Percentiles rank a stretch among this genome's conserved stretches.
These are phyloP conservation scores for Ectemnius cavifrons DNA, from an alignment of 2,888 invertebrate species.

Conservation along the genomic window DNA sequence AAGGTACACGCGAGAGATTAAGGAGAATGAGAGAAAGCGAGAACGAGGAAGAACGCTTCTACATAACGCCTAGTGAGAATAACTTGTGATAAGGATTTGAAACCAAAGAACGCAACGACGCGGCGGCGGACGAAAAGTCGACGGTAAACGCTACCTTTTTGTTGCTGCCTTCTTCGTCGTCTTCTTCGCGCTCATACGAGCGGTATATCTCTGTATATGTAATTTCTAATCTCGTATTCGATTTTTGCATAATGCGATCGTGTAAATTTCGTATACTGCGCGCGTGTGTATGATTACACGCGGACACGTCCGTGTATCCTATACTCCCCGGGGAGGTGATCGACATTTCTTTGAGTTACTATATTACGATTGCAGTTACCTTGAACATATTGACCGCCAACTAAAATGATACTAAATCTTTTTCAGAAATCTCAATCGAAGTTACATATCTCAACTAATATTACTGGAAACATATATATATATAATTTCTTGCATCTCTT, in stretches of 20 bases:
- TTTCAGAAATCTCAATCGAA: too few relatives aligned
- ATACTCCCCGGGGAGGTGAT: neutral
- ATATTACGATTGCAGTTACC: too few relatives aligned
- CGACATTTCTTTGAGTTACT: too few relatives aligned
- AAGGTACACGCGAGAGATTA: neutral
- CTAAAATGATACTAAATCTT: too few relatives aligned
- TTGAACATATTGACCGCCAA: too few relatives aligned
- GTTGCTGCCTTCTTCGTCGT: slow-evolving; percentile 44
- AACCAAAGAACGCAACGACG: slow-evolving; percentile 69
- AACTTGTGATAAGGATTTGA: slow-evolving; percentile 72
- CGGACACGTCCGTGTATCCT: slow-evolving; percentile 19
- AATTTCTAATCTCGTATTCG: slow-evolving; percentile 42
- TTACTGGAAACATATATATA: too few relatives aligned
- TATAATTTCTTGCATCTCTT: too few relatives aligned
- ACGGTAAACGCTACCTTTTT: slow-evolving; percentile 48
- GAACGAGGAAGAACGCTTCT: slow-evolving; percentile 22
- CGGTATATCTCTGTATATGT: slow-evolving; percentile 44
- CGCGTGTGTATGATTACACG: slow-evolving; percentile 40
- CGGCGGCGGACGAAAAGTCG: slow-evolving; percentile 54
- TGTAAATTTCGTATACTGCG: slow-evolving; percentile 36
- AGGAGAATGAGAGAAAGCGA: slow-evolving; percentile 3
- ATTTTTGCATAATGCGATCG: slow-evolving; percentile 25
- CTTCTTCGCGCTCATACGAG: slow-evolving; percentile 42
- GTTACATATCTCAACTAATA: too few relatives aligned
- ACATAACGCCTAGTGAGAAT: slow-evolving; percentile 55